These are phyloP conservation scores for Eupeodes latifasciatus DNA, from an alignment of 2,888 invertebrate genomes.

Conservation along the genomic window DNA sequence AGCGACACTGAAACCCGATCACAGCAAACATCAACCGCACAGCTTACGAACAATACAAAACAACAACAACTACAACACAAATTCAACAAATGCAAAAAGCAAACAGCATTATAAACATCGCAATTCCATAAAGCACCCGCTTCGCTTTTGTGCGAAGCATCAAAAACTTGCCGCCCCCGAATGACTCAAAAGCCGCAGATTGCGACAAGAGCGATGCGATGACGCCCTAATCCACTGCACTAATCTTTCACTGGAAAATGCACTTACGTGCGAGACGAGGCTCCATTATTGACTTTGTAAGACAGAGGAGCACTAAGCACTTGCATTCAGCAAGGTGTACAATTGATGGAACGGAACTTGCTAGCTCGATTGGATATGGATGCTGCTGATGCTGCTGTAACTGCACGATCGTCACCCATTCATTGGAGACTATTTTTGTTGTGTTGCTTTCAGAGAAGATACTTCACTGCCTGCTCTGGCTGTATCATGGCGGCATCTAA, in stretches of 20 bases:
- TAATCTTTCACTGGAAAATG: conserved; percentile 76
- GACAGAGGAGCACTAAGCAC: conserved; percentile 53
- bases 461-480: conserved; percentile 40
- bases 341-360: conserved; percentile 73
- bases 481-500: conserved; percentile 75
- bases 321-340: conserved; percentile 66
- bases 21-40: conserved; percentile 32
- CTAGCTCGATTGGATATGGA: conserved; percentile 13
- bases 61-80: background rate
- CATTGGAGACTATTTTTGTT: conserved; percentile 52
- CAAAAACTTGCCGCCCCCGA: conserved; percentile 57
- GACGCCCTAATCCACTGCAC: conserved; percentile 70
- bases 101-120: conserved; percentile 38
- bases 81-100: too few species aligned
- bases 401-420: conserved; percentile 69
- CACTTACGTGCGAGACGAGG: conserved; percentile 65
- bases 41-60: background rate
- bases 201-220: conserved; percentile 61
- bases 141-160: conserved; percentile 52
- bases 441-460: conserved; percentile 48
- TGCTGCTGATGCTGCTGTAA: background rate
- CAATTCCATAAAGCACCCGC: conserved; percentile 74
- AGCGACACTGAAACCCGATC: conserved; percentile 73
- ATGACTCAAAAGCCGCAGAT: conserved; percentile 51
- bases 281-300: conserved; percentile 57